Conservation (phyloP, 2,797 vertebrate species). For the Crocidura indochinensis region DNA sequence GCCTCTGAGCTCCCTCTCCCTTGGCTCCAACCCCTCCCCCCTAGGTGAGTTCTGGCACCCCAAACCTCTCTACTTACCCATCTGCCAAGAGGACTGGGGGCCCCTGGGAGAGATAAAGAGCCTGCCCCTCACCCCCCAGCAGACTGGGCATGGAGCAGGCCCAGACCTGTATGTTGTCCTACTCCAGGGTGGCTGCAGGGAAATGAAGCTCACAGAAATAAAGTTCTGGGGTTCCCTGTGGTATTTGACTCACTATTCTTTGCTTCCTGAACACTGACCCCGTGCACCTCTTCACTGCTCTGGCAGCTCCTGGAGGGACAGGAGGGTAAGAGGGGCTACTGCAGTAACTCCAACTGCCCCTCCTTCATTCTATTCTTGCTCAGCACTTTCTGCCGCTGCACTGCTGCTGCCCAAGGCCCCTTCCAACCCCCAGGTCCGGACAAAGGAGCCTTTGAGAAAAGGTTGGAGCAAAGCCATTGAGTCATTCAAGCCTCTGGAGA, state of each 20-base stretch:
- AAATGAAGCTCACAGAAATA: background rate
- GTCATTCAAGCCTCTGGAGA: conserved; percentile 71
- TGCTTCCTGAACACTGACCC: too few species aligned
- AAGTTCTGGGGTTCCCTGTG: background rate
- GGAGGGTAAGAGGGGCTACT: background rate
- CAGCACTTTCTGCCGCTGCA: conserved; percentile 43
- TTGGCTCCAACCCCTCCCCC: background rate
- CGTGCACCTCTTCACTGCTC: background rate
- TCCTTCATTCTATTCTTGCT: conserved; percentile 10
- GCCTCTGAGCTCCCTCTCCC: background rate
- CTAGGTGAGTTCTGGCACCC: background rate
- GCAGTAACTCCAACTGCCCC: background rate
- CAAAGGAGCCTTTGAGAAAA: conserved; percentile 81
- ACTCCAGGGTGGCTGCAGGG: background rate
- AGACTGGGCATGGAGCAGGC: too few species aligned
- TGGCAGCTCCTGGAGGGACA: background rate
- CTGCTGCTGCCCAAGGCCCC: conserved; percentile 68
- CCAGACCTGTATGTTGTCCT: background rate
- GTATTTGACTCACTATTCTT: background rate
- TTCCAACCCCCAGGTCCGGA: conserved; percentile 71
- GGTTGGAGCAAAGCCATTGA: conserved; percentile 72
- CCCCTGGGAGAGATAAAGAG: background rate
- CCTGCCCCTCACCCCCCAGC: too few species aligned
- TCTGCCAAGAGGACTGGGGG: background rate
- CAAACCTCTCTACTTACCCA: background rate